These are phyloP conservation scores for Zophobas atratus DNA, from an alignment of 1,140 invertebrate species.

Conservation along the genomic window DNA sequence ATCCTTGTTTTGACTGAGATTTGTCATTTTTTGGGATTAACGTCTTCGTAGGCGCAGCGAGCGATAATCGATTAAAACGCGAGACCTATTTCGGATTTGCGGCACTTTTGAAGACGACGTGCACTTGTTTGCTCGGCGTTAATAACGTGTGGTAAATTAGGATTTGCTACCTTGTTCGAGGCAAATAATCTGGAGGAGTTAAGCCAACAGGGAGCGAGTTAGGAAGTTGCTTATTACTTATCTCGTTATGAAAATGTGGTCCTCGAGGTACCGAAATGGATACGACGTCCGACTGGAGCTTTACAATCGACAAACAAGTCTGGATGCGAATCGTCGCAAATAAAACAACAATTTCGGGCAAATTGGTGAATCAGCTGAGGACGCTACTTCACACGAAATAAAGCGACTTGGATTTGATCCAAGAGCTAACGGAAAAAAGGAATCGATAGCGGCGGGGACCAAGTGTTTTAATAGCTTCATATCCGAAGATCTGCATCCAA, in stretches of 20 bases:
- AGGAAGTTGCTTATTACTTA: conserved; percentile 17
- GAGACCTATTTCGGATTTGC: too few relatives aligned
- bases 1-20: conserved; percentile 22
- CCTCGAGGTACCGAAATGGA: background rate
- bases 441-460: conserved; percentile 36
- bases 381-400: conserved; percentile 30
- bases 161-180: conserved; percentile 1
- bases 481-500: conserved; percentile 13
- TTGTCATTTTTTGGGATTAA: conserved; percentile 21
- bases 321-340: background rate
- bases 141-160: background rate
- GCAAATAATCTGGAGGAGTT: conserved; percentile 1
- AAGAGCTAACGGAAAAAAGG: conserved; percentile 17
- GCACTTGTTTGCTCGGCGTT: background rate
- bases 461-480: conserved; percentile 44
- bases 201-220: conserved; percentile 14
- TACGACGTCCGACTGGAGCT: background rate
- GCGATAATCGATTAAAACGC: too few relatives aligned
- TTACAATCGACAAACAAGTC: background rate
- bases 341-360: conserved; percentile 17
- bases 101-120: too few relatives aligned
- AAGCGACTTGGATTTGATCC: conserved; percentile 35
- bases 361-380: conserved; percentile 19
- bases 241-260: conserved; percentile 12
- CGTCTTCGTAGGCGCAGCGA: background rate